Conservation (phyloP, 2,797 vertebrate genomes). For the Onychomys arenicola region DNA sequence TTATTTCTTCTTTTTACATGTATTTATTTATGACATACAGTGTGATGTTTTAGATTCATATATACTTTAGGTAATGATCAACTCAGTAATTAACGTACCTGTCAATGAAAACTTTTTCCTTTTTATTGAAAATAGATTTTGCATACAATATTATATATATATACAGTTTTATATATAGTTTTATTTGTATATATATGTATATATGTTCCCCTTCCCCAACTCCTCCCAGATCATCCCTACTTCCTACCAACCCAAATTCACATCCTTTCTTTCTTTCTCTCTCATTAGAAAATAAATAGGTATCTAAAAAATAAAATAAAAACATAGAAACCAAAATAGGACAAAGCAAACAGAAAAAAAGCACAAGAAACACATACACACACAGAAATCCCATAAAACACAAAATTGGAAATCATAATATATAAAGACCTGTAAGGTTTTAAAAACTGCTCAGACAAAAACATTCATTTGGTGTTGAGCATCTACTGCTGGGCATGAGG, state of each 20-base stretch:
- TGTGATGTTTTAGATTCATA: neutral
- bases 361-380: neutral
- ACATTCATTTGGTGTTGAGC: too few species aligned
- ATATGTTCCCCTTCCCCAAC: too few species aligned
- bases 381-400: too few species aligned
- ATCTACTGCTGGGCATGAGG: neutral
- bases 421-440: too few species aligned
- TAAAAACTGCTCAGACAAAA: too few species aligned
- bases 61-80: neutral
- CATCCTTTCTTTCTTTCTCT: too few species aligned
- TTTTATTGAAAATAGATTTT: neutral
- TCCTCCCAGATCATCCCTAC: neutral
- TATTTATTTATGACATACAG: neutral
- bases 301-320: neutral
- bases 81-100: neutral
- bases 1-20: neutral
- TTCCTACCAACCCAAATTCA: neutral
- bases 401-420: too few species aligned
- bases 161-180: too few species aligned
- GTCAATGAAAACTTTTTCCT: neutral
- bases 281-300: neutral
- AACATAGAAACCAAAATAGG: neutral
- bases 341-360: neutral
- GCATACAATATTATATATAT: too few species aligned
- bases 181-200: too few species aligned